Evolutionary conservation across 2,888 invertebrate genomes (phyloP).

Genomic region (Drosophila pegasa): DNA sequence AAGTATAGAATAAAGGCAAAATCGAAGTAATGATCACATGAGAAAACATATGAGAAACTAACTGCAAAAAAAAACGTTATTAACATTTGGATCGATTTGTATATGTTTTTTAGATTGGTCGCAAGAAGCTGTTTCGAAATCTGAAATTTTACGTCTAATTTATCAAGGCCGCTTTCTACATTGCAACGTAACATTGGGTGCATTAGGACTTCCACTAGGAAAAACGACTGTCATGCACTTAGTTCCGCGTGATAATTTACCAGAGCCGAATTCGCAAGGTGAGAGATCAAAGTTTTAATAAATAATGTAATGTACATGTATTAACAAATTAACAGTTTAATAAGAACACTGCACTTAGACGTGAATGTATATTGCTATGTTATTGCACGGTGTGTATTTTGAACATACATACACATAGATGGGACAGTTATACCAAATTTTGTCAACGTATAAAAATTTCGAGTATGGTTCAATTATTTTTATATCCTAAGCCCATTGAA

Average conservation of each 20-base stretch:
- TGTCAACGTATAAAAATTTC: no score
- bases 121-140: slow-evolving; percentile 97
- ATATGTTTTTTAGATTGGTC: slow-evolving; percentile 94
- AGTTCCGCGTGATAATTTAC: slow-evolving; percentile 99
- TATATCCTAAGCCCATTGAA: no score
- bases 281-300: slow-evolving; percentile 56
- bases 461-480: no score
- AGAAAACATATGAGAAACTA: background rate
- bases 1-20: no score
- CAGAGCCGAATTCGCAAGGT: slow-evolving; percentile 99
- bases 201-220: slow-evolving; percentile 97
- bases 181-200: slow-evolving; percentile 99
- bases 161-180: slow-evolving; percentile 99
- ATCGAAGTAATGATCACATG: background rate
- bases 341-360: no score
- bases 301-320: no score
- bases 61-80: background rate
- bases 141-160: slow-evolving; percentile 99
- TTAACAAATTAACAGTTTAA: no score
- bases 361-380: no score
- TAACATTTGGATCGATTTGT: background rate
- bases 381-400: no score
- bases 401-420: no score
- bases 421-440: no score
- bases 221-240: slow-evolving; percentile 99